Conservation (phyloP, 2,797 vertebrate genomes). For the Falco novaeseelandiae region DNA sequence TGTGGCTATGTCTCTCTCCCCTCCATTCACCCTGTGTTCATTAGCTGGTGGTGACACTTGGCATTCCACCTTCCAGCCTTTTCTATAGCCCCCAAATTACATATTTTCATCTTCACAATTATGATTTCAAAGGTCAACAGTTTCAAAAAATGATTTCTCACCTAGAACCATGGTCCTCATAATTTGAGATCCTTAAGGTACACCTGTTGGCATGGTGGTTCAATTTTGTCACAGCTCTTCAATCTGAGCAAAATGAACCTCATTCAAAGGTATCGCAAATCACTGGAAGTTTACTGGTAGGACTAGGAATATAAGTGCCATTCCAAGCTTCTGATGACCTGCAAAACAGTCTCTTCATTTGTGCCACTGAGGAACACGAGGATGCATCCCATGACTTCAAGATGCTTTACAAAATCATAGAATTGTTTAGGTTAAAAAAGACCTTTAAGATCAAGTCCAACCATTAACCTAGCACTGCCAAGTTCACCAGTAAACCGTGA, state of each 20-base stretch:
- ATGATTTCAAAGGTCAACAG: neutral
- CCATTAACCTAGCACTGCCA: neutral
- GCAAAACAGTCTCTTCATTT: neutral
- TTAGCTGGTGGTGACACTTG: neutral
- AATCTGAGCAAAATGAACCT: neutral
- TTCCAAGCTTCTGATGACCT: neutral
- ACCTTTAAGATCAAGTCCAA: neutral
- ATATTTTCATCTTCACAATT: neutral
- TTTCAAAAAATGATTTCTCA: neutral
- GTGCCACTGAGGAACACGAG: neutral
- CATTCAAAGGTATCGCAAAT: neutral
- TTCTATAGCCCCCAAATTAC: neutral
- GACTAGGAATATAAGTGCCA: neutral
- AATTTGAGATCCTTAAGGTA: neutral
- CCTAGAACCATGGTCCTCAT: neutral
- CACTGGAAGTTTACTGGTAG: neutral
- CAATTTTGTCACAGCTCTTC: neutral
- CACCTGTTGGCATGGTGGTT: neutral
- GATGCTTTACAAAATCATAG: neutral
- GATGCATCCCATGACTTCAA: neutral
- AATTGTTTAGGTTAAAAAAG: neutral
- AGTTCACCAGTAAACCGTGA: neutral
- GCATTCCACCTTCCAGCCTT: neutral
- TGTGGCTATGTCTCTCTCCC: neutral
- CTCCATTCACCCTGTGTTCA: neutral